Evolutionary conservation across 2,797 vertebrate species (phyloP).

Genomic region (Tympanoctomys barrerae): DNA sequence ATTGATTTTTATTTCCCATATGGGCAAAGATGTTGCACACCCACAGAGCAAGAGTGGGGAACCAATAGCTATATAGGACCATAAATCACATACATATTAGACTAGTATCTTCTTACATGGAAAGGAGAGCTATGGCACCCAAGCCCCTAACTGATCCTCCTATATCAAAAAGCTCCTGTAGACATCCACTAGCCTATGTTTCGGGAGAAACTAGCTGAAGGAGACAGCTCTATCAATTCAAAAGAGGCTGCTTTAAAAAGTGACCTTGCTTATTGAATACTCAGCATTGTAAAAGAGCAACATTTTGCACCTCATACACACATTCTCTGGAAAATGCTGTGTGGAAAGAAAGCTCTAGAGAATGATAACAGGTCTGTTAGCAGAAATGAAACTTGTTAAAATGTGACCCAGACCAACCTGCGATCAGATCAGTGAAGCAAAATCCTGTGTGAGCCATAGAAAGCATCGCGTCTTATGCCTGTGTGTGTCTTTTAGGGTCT

Average conservation of each 20-base stretch:
- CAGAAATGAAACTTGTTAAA: constrained; percentile 77
- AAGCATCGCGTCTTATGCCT: background rate
- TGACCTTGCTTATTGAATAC: constrained; percentile 59
- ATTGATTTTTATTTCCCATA: constrained; percentile 65
- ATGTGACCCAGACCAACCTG: constrained; percentile 63
- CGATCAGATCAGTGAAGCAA: constrained; percentile 56
- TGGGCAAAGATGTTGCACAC: background rate
- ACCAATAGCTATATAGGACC: background rate
- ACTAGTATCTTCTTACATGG: background rate
- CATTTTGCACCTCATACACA: constrained; percentile 34
- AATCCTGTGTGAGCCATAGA: constrained; percentile 53
- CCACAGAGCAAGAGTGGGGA: background rate
- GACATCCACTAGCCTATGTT: constrained; percentile 55
- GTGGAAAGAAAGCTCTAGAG: constrained; percentile 67
- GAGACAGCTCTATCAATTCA: constrained; percentile 55
- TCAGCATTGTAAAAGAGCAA: constrained; percentile 33
- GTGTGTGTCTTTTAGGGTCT: background rate
- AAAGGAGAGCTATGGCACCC: background rate
- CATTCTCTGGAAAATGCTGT: constrained; percentile 32
- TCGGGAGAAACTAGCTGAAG: constrained; percentile 48
- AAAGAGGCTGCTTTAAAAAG: constrained; percentile 65
- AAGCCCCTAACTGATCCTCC: constrained; percentile 19
- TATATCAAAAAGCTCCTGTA: constrained; percentile 56
- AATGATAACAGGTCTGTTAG: constrained; percentile 61
- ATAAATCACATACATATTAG: background rate